Conservation (phyloP, 2,113 vertebrate genomes). For the Gymnobelideus leadbeateri region DNA sequence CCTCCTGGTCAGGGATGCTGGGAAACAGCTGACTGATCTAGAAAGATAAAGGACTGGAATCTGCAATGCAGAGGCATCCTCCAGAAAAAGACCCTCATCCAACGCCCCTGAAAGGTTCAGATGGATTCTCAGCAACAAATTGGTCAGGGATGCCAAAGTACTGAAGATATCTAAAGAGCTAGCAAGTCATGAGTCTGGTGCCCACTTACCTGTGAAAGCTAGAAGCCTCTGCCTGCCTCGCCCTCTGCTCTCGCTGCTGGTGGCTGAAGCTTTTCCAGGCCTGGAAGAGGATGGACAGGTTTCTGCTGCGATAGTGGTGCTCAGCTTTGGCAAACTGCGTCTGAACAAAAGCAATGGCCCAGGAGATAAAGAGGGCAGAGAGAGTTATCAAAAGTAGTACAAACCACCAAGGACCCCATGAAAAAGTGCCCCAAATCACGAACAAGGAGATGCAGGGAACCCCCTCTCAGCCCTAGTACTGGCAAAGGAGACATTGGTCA, state of each 20-base stretch:
- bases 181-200: too few species aligned
- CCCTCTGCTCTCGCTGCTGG: slow-evolving; percentile 80
- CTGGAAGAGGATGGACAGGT: slow-evolving; percentile 67
- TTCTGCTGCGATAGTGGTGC: background rate
- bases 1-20: too few species aligned
- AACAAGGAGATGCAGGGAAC: background rate
- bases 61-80: too few species aligned
- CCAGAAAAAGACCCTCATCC: too few species aligned
- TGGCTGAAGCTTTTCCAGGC: slow-evolving; percentile 83
- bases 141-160: too few species aligned
- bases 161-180: too few species aligned
- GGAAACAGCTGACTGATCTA: too few species aligned
- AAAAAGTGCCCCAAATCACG: background rate
- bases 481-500: too few species aligned
- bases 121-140: too few species aligned
- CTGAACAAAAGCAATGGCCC: background rate
- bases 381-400: background rate
- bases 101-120: too few species aligned
- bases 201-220: background rate
- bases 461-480: too few species aligned
- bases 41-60: too few species aligned
- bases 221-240: slow-evolving; percentile 71
- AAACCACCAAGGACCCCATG: background rate
- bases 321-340: background rate
- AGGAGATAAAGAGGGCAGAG: background rate